Conservation (phyloP, 2,113 vertebrate genomes). For the Neotragus moschatus region DNA sequence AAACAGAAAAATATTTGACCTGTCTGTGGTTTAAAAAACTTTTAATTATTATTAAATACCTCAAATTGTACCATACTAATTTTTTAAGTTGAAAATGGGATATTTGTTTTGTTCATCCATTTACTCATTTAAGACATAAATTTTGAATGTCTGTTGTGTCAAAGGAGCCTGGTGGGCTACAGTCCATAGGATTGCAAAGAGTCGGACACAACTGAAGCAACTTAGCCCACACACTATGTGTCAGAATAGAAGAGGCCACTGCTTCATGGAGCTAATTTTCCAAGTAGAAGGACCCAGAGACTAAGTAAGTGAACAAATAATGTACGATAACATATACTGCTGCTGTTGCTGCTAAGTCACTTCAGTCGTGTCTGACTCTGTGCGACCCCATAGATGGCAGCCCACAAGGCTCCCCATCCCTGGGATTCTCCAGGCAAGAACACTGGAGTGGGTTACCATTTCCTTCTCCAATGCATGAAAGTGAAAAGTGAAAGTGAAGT, state of each 20-base stretch:
- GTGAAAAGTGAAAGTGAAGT: no score
- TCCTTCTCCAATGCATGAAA: no score
- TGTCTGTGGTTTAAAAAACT: neutral
- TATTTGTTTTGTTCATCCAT: neutral
- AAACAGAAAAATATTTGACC: neutral
- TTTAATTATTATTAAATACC: neutral
- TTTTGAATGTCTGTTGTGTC: neutral
- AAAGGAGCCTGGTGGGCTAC: neutral
- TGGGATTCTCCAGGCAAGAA: no score
- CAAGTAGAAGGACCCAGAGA: neutral
- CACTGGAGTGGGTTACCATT: no score
- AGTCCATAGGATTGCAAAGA: neutral
- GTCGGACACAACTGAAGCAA: neutral
- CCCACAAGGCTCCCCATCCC: no score
- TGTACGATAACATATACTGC: neutral
- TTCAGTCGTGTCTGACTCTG: no score
- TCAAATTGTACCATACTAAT: neutral
- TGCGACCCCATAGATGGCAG: no score
- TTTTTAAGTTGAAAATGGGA: neutral
- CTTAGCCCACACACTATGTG: neutral
- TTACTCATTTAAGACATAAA: neutral
- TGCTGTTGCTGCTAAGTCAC: no score
- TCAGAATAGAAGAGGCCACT: neutral
- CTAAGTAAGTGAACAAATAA: neutral
- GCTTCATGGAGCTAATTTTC: neutral